Evolutionary conservation across 2,113 vertebrate species (phyloP).

Genomic region (Columba janthina): DNA sequence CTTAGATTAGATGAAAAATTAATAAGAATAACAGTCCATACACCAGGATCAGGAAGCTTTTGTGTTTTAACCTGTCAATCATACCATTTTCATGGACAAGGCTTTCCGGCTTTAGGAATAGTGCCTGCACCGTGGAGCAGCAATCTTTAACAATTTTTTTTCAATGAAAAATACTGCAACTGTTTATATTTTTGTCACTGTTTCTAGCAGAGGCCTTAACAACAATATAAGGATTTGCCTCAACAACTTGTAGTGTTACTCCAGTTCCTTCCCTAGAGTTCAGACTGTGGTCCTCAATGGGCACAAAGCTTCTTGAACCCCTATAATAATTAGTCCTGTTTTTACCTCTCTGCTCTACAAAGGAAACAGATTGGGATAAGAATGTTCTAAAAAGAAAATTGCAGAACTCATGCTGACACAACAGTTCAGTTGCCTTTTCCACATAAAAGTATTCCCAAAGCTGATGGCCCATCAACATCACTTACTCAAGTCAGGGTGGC

Average conservation of each 20-base stretch:
- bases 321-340: neutral
- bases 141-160: neutral
- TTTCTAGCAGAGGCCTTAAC: neutral
- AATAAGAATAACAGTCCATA: slow-evolving; percentile 20
- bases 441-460: neutral
- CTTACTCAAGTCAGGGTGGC: neutral
- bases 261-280: neutral
- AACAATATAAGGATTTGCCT: neutral
- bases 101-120: neutral
- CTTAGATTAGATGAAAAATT: slow-evolving; percentile 54
- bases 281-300: neutral
- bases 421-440: neutral
- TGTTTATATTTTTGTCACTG: neutral
- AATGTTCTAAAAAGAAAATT: neutral
- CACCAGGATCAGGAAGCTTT: slow-evolving; percentile 17
- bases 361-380: neutral
- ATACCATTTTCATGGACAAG: neutral
- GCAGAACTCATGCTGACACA: neutral
- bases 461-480: neutral
- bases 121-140: neutral
- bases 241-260: neutral
- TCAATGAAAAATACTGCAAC: neutral
- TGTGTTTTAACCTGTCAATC: slow-evolving; percentile 22
- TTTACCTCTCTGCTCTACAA: neutral
- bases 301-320: neutral